Base-by-base conservation (phyloP, 2,113 vertebrate genomes). In the Pagrus major region DNA sequence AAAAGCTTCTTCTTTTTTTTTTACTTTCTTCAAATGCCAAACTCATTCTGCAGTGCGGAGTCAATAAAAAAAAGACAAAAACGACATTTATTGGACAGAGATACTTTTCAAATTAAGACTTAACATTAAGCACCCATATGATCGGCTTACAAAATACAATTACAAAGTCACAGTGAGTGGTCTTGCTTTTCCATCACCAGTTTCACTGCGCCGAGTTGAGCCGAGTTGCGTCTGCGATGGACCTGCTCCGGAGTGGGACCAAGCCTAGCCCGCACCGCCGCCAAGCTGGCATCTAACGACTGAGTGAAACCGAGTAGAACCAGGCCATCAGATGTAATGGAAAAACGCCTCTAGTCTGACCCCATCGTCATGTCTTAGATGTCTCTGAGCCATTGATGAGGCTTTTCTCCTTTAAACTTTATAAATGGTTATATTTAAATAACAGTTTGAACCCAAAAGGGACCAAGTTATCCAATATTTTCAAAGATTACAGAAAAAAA, bases 1-100 rank as follows among this genome's bases (percentile, higher is more conserved):
- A 29, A 66, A 81, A 51, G 12, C 16, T 6, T 52, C 54, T n/a
- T n/a, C n/a, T n/a, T 56, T 20, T 56, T 59, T 31, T 58, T 63
- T 29, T 12, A 33, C 29, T 14, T 27, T 66, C 21, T 63, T 6
- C 37, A 65, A 37, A 33, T 27, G 25, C 3, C 12, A 56, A 71
- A 80, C 39, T 51, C 14, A 27, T 25, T 65, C 41, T 69, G 63
- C 69, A 27, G 18, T 6, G 35, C 44, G 16, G 31, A 59, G 55
- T 46, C 2, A 41, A 4, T 21, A 14, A 14, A 33, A 51, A 23
- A 61, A 16, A 56, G 56, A 49, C 23, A 49, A 18, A 31, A 55
- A 25, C 11, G 15, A 10, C 18, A 11, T 58, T 31, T 58, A 56
- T 20, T 31, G 8, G 7, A n/a, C n/a, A n/a, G 9, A 10, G 8